Evolutionary conservation across 1,140 invertebrate species (phyloP).

Genomic region (Scaptomyza hsui): DNA sequence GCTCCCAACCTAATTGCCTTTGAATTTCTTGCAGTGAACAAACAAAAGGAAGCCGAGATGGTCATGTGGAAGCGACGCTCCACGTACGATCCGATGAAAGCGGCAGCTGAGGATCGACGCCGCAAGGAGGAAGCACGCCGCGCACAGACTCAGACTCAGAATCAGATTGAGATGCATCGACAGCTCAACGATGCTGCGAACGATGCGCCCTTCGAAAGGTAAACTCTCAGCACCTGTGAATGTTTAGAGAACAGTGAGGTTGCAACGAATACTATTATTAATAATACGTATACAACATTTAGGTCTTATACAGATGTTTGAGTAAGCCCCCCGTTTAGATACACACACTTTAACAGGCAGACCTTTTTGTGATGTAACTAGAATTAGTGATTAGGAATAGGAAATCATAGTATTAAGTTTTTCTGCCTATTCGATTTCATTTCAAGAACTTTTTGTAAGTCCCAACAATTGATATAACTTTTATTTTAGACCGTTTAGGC

Average conservation of each 20-base stretch:
- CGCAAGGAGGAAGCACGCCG: slow-evolving; percentile 85
- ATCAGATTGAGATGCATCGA: slow-evolving; percentile 41
- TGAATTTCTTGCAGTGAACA: slow-evolving; percentile 79
- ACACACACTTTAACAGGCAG: neutral
- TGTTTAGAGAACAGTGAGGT: neutral
- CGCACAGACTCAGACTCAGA: slow-evolving; percentile 33
- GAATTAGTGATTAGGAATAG: no score
- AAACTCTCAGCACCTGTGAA: slow-evolving; percentile 35
- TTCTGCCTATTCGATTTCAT: no score
- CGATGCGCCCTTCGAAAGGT: slow-evolving; percentile 75
- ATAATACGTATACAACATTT: slow-evolving; percentile 4
- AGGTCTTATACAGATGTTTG: slow-evolving; percentile 12
- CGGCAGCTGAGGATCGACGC: slow-evolving; percentile 91
- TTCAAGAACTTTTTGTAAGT: no score
- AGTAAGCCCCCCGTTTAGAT: neutral
- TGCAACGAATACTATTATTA: neutral
- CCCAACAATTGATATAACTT: no score
- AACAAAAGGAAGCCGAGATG: slow-evolving; percentile 92
- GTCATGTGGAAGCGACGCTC: slow-evolving; percentile 96
- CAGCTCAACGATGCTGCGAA: slow-evolving; percentile 49
- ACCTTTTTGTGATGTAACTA: no score
- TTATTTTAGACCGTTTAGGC: no score
- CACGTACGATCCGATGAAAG: slow-evolving; percentile 95
- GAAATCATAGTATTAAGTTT: no score
- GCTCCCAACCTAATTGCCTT: neutral